These are phyloP conservation scores for Stenotaenia linearis DNA, from an alignment of 2,888 invertebrate genomes.

Conservation along the genomic window DNA sequence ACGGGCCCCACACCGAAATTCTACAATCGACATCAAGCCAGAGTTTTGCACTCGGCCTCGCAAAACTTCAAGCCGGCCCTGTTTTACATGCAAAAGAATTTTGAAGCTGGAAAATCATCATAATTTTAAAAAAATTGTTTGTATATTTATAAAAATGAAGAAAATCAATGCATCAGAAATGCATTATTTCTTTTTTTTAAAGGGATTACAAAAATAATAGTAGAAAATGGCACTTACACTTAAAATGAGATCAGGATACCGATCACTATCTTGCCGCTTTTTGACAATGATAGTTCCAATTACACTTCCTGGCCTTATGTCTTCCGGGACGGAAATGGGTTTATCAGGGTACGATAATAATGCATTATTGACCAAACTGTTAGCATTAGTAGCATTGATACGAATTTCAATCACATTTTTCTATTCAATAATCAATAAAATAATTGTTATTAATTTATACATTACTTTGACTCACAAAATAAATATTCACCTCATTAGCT, in stretches of 20 bases:
- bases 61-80: too few species aligned
- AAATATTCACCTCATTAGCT: background rate
- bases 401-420: constrained; percentile 19
- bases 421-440: background rate
- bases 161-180: too few species aligned
- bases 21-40: too few species aligned
- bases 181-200: too few species aligned
- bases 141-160: too few species aligned
- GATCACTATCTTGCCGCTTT: background rate
- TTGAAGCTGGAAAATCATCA: too few species aligned
- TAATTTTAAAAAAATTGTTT: too few species aligned
- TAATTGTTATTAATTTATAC: background rate
- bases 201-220: too few species aligned
- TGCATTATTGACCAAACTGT: background rate
- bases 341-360: background rate
- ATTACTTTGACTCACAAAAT: background rate
- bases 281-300: background rate
- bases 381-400: background rate
- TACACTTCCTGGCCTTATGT: background rate
- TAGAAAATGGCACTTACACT: background rate
- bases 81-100: too few species aligned
- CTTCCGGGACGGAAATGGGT: background rate
- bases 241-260: constrained; percentile 26
- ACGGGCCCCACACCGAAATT: too few species aligned
- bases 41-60: too few species aligned